These are phyloP conservation scores for Enteromius unitaeniatus DNA, from an alignment of 2,797 vertebrate genomes.

Conservation along the genomic window DNA sequence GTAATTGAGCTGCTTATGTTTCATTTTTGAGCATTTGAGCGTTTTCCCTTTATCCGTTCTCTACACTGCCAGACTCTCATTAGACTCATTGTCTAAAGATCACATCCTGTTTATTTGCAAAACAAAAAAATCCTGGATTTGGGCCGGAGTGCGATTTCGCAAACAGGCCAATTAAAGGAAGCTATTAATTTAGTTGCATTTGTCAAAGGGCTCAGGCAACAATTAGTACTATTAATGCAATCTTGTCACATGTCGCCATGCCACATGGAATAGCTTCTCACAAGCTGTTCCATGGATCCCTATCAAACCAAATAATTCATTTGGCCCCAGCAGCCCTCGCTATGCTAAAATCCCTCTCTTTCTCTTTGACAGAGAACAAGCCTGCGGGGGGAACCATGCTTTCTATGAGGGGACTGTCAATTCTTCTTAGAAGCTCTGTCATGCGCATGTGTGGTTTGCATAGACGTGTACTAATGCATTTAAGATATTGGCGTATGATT, in stretches of 20 bases:
- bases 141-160: conserved; percentile 39
- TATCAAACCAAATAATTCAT: conserved; percentile 55
- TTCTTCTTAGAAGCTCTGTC: conserved; percentile 52
- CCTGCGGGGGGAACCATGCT: conserved; percentile 49
- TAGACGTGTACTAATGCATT: conserved; percentile 51
- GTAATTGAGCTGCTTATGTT: not conserved
- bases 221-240: conserved; percentile 60
- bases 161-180: conserved; percentile 55
- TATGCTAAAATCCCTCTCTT: conserved; percentile 42
- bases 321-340: conserved; percentile 32
- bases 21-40: not conserved
- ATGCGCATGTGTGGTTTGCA: conserved; percentile 41
- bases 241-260: conserved; percentile 57
- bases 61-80: not conserved
- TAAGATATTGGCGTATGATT: conserved; percentile 52
- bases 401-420: conserved; percentile 52
- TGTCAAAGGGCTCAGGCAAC: conserved; percentile 56
- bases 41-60: not conserved
- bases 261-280: conserved; percentile 49
- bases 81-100: conserved; percentile 47
- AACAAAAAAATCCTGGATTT: conserved; percentile 38
- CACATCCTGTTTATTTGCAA: conserved; percentile 45
- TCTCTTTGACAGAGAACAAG: conserved; percentile 45
- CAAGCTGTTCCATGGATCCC: conserved; percentile 50
- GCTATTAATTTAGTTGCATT: conserved; percentile 60